These are phyloP conservation scores for Osedax fenrisi DNA, from an alignment of 2,888 invertebrate species.

Conservation along the genomic window DNA sequence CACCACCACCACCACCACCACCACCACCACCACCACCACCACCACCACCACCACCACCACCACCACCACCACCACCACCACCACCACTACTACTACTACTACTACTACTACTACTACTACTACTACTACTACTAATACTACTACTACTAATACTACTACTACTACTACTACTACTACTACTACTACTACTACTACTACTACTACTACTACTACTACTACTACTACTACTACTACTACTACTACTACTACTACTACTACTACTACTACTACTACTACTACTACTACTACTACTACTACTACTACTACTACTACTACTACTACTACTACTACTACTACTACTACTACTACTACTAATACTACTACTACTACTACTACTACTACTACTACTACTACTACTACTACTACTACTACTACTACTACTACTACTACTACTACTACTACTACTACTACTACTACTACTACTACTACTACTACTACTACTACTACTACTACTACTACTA, in stretches of 20 bases:
- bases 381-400: conserved; percentile 11
- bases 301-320: conserved; percentile 1
- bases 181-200: conserved; percentile 15
- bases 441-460: conserved; percentile 12
- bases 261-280: not conserved
- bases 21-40: no score
- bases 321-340: conserved; percentile 14
- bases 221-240: conserved; percentile 13
- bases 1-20: no score
- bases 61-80: no score
- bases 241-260: conserved; percentile 12
- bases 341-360: no score
- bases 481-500: conserved; percentile 14
- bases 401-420: conserved; percentile 8
- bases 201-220: conserved; percentile 11
- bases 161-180: conserved; percentile 10
- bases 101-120: conserved; percentile 16
- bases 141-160: no score
- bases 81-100: conserved; percentile 12
- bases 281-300: conserved; percentile 4
- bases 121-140: no score
- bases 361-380: conserved; percentile 12
- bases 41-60: no score
- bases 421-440: conserved; percentile 16
- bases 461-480: conserved; percentile 14